Evolutionary conservation across 2,888 invertebrate species (phyloP).

Genomic region (Thysanoteuthis rhombus): DNA sequence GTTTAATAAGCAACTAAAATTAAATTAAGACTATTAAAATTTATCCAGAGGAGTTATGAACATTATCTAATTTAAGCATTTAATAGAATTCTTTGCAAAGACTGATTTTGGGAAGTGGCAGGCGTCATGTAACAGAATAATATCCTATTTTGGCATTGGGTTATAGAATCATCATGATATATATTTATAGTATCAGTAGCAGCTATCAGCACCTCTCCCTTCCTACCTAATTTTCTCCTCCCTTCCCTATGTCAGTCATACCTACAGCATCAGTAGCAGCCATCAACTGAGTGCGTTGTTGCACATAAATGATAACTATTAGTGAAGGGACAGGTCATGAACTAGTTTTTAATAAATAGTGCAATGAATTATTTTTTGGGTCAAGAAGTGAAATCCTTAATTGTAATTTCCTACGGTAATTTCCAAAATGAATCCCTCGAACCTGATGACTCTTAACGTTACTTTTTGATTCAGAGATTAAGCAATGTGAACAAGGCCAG

Average conservation of each 20-base stretch:
- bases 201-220: too few relatives aligned
- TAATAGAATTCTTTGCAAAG: neutral
- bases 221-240: too few relatives aligned
- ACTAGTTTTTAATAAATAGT: neutral
- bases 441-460: neutral
- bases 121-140: neutral
- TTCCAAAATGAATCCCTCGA: neutral
- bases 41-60: neutral
- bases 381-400: neutral
- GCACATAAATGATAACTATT: too few relatives aligned
- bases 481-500: neutral
- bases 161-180: too few relatives aligned
- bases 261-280: too few relatives aligned
- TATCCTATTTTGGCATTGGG: too few relatives aligned
- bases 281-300: too few relatives aligned
- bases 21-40: neutral
- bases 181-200: too few relatives aligned
- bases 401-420: neutral
- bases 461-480: neutral
- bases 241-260: too few relatives aligned
- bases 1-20: neutral
- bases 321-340: too few relatives aligned
- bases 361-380: neutral
- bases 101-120: neutral
- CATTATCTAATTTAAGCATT: neutral